These are phyloP conservation scores for Pluvialis apricaria DNA, from an alignment of 2,113 vertebrate genomes.

Conservation along the genomic window DNA sequence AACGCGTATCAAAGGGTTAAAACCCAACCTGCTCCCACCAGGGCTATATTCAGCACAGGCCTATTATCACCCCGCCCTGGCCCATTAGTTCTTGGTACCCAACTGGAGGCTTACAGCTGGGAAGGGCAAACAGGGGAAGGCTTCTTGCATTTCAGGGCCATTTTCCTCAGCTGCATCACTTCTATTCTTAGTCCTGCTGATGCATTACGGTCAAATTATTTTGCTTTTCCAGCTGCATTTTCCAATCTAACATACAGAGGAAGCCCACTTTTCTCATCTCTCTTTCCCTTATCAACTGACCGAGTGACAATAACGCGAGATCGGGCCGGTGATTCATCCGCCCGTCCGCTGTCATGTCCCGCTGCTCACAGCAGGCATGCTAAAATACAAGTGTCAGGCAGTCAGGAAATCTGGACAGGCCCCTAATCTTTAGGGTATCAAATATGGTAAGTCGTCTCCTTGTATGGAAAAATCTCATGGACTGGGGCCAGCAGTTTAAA, in stretches of 20 bases:
- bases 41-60: background rate
- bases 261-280: background rate
- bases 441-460: conserved; percentile 36
- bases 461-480: conserved; percentile 10
- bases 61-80: too few relatives aligned
- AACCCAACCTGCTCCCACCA: background rate
- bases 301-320: background rate
- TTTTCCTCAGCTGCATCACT: background rate
- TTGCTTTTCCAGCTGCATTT: background rate
- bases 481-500: background rate
- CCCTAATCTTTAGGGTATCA: conserved; percentile 39
- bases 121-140: background rate
- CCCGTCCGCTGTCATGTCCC: background rate
- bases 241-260: background rate
- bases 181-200: background rate
- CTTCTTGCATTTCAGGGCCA: background rate
- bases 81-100: background rate
- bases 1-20: background rate
- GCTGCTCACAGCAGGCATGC: background rate
- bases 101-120: background rate
- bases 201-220: background rate
- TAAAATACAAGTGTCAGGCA: conserved; percentile 37
- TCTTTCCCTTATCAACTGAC: background rate
- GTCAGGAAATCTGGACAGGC: conserved; percentile 7
- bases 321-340: background rate